These are phyloP conservation scores for Litoditis marina DNA, from an alignment of 2,888 invertebrate genomes.

Conservation along the genomic window DNA sequence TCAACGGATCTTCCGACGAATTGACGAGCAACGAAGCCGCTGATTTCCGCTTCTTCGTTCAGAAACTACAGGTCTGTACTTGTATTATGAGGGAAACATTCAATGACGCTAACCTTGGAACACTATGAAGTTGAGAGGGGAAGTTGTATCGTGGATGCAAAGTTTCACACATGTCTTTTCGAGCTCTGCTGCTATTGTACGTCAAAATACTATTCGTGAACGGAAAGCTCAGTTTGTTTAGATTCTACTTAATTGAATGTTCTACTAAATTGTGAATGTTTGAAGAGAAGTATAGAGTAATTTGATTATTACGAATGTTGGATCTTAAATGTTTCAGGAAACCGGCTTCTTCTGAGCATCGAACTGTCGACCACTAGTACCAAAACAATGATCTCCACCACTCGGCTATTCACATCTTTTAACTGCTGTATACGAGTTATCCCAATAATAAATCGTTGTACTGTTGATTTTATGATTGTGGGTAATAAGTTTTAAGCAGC, in stretches of 20 bases:
- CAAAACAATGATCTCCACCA: constrained; percentile 2
- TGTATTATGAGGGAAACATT: not conserved
- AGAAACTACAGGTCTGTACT: constrained; percentile 47
- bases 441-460: constrained; percentile 20
- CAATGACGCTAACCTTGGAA: not conserved
- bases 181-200: no score
- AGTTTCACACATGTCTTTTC: not conserved
- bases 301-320: no score
- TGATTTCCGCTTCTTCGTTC: constrained; percentile 59
- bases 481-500: no score
- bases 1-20: constrained; percentile 49
- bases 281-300: no score
- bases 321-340: constrained; percentile 26
- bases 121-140: not conserved
- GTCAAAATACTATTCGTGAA: no score
- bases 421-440: constrained; percentile 21
- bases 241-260: not conserved
- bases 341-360: constrained; percentile 56
- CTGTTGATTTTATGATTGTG: no score
- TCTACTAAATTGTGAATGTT: not conserved
- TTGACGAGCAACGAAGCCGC: constrained; percentile 53
- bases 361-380: not conserved
- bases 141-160: not conserved
- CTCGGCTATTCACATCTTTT: no score
- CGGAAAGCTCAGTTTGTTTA: no score